phyloP scores from a whole-genome alignment of 2,797 vertebrate genomes.

The Clarias fuscus region DNA sequence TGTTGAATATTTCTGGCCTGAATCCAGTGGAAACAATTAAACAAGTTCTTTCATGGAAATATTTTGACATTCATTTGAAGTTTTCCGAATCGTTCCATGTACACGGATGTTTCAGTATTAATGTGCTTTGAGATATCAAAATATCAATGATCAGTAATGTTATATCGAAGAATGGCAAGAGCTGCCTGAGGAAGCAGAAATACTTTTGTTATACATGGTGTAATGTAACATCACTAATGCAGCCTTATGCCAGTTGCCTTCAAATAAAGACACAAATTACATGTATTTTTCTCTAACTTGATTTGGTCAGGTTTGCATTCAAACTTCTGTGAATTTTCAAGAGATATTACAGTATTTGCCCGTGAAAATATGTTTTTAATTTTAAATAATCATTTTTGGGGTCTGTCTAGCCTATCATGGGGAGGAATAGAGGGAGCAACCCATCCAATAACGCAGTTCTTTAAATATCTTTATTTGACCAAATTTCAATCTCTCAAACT shows the following conservation, averaged over 20 bases:
- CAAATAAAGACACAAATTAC: not conserved
- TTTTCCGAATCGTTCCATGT: not conserved
- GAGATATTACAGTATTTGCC: too few species aligned
- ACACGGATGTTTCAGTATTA: not conserved
- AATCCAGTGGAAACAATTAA: constrained; percentile 2
- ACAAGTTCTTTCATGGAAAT: not conserved
- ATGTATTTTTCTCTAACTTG: too few species aligned
- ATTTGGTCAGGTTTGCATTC: too few species aligned
- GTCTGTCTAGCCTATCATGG: too few species aligned
- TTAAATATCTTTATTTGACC: too few species aligned
- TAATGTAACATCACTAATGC: not conserved
- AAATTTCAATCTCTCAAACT: too few species aligned
- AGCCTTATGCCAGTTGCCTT: not conserved
- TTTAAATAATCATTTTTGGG: too few species aligned
- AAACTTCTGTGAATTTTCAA: too few species aligned
- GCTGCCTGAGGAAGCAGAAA: not conserved
- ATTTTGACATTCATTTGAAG: not conserved
- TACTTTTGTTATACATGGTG: not conserved
- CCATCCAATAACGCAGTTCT: too few species aligned
- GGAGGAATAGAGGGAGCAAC: too few species aligned
- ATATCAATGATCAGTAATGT: not conserved
- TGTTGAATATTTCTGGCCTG: not conserved
- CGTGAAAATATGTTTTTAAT: too few species aligned
- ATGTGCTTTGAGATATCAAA: not conserved
- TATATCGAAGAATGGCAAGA: not conserved